Evolutionary conservation across 1,140 invertebrate genomes (phyloP), one percentile per base, ranked within the genome.

Genomic region (Camponotus vicinus): DNA sequence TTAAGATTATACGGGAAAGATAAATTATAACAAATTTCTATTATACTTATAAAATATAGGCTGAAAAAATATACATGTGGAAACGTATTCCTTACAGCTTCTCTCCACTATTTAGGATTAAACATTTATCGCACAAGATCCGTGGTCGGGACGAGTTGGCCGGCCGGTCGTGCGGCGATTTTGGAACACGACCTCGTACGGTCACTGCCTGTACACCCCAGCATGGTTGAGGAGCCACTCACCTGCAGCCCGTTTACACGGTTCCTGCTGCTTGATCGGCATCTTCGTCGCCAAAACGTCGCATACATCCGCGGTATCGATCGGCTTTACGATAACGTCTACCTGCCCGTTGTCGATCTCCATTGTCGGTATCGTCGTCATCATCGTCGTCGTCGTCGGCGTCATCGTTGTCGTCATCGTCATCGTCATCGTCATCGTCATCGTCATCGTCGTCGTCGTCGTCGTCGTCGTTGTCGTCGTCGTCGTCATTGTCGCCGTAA

Each of bases 151-250:
- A 79, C 45, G 49, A 77, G 40, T 52, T n/a, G 66, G 82, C 11
- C 67, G 18, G 52, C n/a, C 71, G 69, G 27, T 63, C 61, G 59
- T 59, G 71, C 40, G 63, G 45, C 88, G 85, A 64, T 79, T 79
- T 92, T 91, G 92, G 92, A 92, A 92, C 92, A 92, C 92, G 90
- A 89, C 88, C 86, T 9, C n/a, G 75, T 40, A 64, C 15, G 61
- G 66, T 93, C 92, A 94, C 86, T 92, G 93, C 70, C 91, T 91
- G 91, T 90, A 93, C 88, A 92, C 91, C 88, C 88, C 92, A 90
- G 90, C 92, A 91, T 93, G 92, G 88, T 92, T 90, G 88, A 93
- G 92, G 91, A 92, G 93, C 93, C 93, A 94, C 93, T 94, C 93
- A 94, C 93, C 94, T 94, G 94, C 92, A 94, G 91, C 95, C 75